Evolutionary conservation across 1,140 invertebrate species (phyloP), one percentile per base, ranked within the genome.

Genomic region (Drosophila sturtevanti): DNA sequence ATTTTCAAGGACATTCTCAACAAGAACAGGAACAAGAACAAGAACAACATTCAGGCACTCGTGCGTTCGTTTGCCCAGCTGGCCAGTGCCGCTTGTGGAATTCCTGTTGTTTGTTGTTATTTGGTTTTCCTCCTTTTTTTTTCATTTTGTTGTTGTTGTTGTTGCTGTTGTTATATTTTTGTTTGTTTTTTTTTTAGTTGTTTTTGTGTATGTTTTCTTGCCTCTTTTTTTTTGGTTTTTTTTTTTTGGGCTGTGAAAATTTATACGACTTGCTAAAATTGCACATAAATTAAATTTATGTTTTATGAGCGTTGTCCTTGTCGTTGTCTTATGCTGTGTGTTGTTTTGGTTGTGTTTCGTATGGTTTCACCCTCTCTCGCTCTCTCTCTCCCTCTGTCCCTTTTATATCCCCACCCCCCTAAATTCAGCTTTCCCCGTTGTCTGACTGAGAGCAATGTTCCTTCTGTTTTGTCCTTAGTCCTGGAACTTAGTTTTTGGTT

Each of bases 211-310:
- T 37, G 6, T 34, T 62, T 31, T 31, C 27, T 31, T 31, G 27
- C 27, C 27, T 31, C 4, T 31, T 72, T 31, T 63, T 35, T 62
- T 65, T 68, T n/a, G n/a, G n/a, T n/a, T n/a, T 63, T 63, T 77
- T 44, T 71, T 78, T 68, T 75, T 44, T 84, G 63, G 68, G 75
- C 65, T 81, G 72, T 65, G 64, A 80, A 79, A 89, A 89, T 89
- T 89, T 89, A 89, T 89, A 89, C 85, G 84, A 89, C 80, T 89
- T 89, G 84, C 84, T 89, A 89, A 89, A 89, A 89, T 89, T 89
- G 84, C 84, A 89, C 84, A 89, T 89, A 89, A 89, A 89, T 89
- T 89, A 89, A 89, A 89, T 89, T 89, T 89, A 89, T 89, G 84
- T 89, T 89, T 89, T 89, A 89, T 89, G 84, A 89, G 77, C 85